Percentiles rank a stretch among this genome's conserved stretches.
phyloP scores from a whole-genome alignment of 2,888 invertebrate species.

The Caenorhabditis drosophilae region DNA sequence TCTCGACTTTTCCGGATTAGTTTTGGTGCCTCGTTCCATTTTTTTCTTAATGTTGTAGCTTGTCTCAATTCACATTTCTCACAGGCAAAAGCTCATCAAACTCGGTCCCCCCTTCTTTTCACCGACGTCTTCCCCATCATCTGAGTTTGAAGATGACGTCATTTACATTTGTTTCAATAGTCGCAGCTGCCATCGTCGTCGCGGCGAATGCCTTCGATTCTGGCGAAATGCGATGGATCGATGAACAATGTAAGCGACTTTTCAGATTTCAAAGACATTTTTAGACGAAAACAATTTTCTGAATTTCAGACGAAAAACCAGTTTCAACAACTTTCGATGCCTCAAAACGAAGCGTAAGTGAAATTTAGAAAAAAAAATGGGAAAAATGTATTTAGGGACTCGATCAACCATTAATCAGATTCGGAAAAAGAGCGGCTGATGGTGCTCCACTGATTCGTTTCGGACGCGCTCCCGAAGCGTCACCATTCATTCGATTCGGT shows the following conservation, averaged over 20 bases:
- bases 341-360: too few relatives aligned
- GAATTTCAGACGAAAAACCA: too few relatives aligned
- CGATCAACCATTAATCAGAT: slow-evolving; percentile 43
- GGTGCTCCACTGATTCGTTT: slow-evolving; percentile 55
- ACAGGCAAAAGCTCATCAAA: too few relatives aligned
- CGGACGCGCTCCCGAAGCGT: slow-evolving; percentile 28
- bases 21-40: too few relatives aligned
- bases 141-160: slow-evolving; percentile 29
- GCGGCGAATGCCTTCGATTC: slow-evolving; percentile 53
- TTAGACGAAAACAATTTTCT: too few relatives aligned
- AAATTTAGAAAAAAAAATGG: too few relatives aligned
- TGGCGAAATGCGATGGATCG: slow-evolving; percentile 59
- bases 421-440: slow-evolving; percentile 43
- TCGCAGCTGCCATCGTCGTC: slow-evolving; percentile 5
- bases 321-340: too few relatives aligned
- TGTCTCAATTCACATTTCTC: too few relatives aligned
- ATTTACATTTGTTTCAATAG: slow-evolving; percentile 6
- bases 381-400: background rate
- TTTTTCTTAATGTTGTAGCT: too few relatives aligned
- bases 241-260: slow-evolving; percentile 55
- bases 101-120: slow-evolving; percentile 36
- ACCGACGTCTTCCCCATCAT: too few relatives aligned
- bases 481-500: slow-evolving; percentile 61
- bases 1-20: too few relatives aligned
- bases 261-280: background rate